Conservation (phyloP, 1,140 invertebrate species). For the Platorchestia sp. region DNA sequence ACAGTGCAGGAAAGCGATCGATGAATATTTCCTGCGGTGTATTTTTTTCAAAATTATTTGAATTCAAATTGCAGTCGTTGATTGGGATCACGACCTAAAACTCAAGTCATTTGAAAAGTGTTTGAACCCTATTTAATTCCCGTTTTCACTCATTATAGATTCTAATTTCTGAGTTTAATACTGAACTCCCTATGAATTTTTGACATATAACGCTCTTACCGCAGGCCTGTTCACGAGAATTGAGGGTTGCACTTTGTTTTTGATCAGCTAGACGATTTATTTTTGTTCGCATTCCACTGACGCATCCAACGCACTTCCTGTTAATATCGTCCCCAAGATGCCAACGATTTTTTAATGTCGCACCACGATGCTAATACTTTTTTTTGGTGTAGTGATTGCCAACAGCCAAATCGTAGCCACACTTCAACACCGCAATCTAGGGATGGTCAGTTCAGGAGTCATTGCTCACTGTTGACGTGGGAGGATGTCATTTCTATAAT, state of each 20-base stretch:
- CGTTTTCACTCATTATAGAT: not conserved
- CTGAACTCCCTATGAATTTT: not conserved
- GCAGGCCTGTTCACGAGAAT: too few relatives aligned
- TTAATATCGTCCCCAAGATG: too few relatives aligned
- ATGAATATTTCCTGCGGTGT: not conserved
- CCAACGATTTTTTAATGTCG: too few relatives aligned
- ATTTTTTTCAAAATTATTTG: not conserved
- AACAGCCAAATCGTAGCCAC: not conserved
- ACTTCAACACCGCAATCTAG: not conserved
- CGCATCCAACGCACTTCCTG: too few relatives aligned
- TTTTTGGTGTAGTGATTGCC: not conserved
- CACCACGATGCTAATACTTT: not conserved
- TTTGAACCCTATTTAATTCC: not conserved
- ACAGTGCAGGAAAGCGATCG: not conserved
- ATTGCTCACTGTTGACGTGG: not conserved
- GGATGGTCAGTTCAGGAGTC: not conserved
- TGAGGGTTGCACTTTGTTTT: not conserved
- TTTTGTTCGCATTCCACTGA: too few relatives aligned
- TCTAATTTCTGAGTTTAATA: not conserved
- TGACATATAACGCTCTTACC: not conserved
- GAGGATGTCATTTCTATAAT: not conserved
- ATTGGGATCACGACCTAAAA: not conserved
- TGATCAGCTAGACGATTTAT: not conserved
- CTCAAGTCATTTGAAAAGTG: not conserved
- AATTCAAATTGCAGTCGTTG: not conserved